A percentile compares a stretch with the other conserved stretches of the same genome.
Conservation (phyloP, 2,888 invertebrate species). For the Cephus rjabovi region DNA sequence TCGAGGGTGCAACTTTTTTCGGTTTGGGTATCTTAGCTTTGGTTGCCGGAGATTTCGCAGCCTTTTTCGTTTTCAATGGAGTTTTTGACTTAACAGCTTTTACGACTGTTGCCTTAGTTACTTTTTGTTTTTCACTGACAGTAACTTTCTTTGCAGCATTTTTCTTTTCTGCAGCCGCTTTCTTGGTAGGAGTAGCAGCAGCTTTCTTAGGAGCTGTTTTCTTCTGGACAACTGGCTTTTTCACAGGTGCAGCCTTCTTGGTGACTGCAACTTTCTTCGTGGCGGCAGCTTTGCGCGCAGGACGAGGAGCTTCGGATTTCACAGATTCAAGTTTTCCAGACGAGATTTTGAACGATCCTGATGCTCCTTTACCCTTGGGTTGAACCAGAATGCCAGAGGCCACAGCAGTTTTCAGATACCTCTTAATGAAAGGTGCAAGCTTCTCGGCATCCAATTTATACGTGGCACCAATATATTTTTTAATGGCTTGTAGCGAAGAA, state of each 20-base stretch:
- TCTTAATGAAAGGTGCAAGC: conserved; percentile 71
- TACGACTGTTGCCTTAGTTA: conserved; percentile 19
- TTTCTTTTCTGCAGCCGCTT: conserved; percentile 10
- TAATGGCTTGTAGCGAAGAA: conserved; percentile 72
- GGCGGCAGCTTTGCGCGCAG: conserved; percentile 46
- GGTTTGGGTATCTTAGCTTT: conserved; percentile 65
- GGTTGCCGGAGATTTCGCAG: conserved; percentile 57
- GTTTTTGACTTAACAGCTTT: conserved; percentile 31
- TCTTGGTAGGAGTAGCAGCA: not conserved
- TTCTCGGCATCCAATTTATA: conserved; percentile 74
- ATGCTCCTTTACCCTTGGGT: conserved; percentile 71
- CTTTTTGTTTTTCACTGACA: conserved; percentile 15
- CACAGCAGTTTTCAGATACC: conserved; percentile 72
- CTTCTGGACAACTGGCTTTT: conserved; percentile 30
- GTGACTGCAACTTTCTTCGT: conserved; percentile 36
- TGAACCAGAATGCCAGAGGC: conserved; percentile 69
- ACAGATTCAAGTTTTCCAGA: conserved; percentile 33
- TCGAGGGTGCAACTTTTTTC: conserved; percentile 45
- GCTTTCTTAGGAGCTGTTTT: conserved; percentile 36
- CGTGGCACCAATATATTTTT: conserved; percentile 73
- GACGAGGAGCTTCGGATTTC: conserved; percentile 26
- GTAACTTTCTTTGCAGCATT: conserved; percentile 13
- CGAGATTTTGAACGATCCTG: conserved; percentile 68
- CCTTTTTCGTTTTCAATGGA: conserved; percentile 58
- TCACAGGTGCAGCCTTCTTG: conserved; percentile 30